These are phyloP conservation scores for Apocrypta bakeri DNA, from an alignment of 1,140 invertebrate genomes.

Conservation along the genomic window DNA sequence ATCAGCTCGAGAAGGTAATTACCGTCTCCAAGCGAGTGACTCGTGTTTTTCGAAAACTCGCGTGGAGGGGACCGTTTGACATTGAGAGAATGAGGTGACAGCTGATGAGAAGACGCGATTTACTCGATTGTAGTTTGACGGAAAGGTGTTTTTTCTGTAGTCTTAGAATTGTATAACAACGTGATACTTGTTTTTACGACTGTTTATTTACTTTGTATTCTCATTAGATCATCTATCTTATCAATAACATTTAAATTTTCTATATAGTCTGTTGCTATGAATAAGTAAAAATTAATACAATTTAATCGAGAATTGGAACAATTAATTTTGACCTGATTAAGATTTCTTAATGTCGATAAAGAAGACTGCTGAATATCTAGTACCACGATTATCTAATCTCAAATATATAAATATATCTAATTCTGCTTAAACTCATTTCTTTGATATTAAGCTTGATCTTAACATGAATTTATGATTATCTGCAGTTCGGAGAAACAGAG, in stretches of 20 bases:
- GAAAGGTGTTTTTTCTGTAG: neutral
- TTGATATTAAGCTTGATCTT: neutral
- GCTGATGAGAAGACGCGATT: neutral
- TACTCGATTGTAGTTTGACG: neutral
- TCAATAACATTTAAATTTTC: no score
- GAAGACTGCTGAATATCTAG: neutral
- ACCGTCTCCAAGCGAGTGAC: neutral
- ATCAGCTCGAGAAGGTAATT: constrained; percentile 81
- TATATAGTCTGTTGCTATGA: no score
- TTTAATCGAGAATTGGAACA: no score
- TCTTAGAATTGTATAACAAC: neutral
- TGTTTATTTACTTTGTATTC: neutral
- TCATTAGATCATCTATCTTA: no score
- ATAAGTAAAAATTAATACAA: no score
- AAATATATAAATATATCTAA: neutral
- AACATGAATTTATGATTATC: constrained; percentile 21
- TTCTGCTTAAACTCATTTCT: neutral
- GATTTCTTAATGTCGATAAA: neutral
- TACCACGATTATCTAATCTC: neutral
- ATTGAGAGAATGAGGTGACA: neutral
- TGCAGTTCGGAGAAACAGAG: constrained; percentile 80
- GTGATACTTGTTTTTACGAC: neutral
- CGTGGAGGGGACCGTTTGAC: neutral
- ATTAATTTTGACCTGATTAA: neutral
- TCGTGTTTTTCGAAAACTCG: neutral